Base-by-base conservation (phyloP, 2,888 invertebrate species). In the Pseudococcus jackbeardsleyi region DNA sequence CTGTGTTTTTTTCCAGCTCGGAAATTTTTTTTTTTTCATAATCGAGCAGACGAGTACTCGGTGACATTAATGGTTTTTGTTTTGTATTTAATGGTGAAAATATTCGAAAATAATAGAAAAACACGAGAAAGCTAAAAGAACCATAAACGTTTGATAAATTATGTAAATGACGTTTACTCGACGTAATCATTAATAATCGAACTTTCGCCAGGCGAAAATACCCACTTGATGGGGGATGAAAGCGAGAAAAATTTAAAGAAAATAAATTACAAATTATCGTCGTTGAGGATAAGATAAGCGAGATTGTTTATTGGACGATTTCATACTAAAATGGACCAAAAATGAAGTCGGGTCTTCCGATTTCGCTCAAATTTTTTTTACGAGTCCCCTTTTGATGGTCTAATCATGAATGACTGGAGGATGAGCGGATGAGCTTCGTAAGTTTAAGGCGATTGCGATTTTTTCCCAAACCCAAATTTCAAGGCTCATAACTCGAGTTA, bases 41-140 rank as follows among this genome's bases (percentile, higher is more conserved):
- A 64, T 64, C 64, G 64, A 22, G 64, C 64, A 64, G 64, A 64
- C 64, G 64, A 64, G 19, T 22, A 22, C 64, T 64, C 12, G 19
- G 39, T 77, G 77, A 77, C 77, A 77, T 77, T 77, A 77, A 77
- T 77, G 77, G 77, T 77, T 77, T 77, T 77, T 77, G 39, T 77
- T 77, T 77, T 77, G 26, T 77, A 39, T 77, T 77, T 77, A 33
- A 77, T 77, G 77, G 77, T 26, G 33, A 77, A 77, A 77, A 77
- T 77, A 77, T 77, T 33, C 33, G 33, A 39, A 77, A 77, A 77
- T 50, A 50, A 50, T 50, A 50, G 50, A 33, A 12, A 50, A 50
- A 50, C 50, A 50, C 50, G 50, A 50, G 50, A 50, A 50, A 50
- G 50, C 26, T 77, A 77, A 77, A 77, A 77, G 77, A 33, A 77